Percentiles rank a stretch among this genome's conserved stretches.
phyloP scores from a whole-genome alignment of 2,797 vertebrate genomes.

The Telmatherina bonti region DNA sequence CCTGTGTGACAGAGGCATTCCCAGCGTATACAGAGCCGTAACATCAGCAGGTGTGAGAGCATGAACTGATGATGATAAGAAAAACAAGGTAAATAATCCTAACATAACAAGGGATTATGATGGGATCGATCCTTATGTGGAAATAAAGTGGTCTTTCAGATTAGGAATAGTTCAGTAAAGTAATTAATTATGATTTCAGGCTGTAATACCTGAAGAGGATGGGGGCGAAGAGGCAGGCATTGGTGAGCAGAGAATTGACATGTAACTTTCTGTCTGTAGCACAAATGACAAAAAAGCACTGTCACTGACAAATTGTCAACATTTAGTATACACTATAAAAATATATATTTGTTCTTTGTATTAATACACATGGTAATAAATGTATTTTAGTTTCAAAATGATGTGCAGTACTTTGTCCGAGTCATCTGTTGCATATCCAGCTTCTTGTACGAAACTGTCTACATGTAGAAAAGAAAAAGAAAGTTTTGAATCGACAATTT shows the following conservation, averaged over 20 bases:
- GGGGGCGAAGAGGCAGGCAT: constrained; percentile 17
- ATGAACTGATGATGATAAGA: constrained; percentile 65
- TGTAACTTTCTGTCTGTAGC: constrained; percentile 57
- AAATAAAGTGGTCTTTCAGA: neutral
- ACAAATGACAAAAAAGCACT: neutral
- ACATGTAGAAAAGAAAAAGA: neutral
- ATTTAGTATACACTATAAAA: neutral
- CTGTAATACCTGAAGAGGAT: constrained; percentile 67
- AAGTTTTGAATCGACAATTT: neutral
- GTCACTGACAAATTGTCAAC: neutral
- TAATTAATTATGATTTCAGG: neutral
- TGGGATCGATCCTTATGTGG: too few relatives aligned
- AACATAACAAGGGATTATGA: neutral
- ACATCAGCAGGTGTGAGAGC: constrained; percentile 70
- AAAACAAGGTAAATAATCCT: neutral
- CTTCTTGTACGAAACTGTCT: constrained; percentile 34
- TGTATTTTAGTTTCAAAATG: neutral
- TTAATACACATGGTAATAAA: neutral
- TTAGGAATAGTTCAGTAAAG: neutral
- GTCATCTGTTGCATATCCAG: constrained; percentile 17
- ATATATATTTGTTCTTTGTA: neutral
- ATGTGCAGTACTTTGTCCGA: constrained; percentile 51
- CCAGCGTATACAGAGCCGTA: constrained; percentile 61
- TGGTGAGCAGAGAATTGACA: constrained; percentile 62
- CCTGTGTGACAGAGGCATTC: constrained; percentile 63